These are phyloP conservation scores for Semnornis frantzii DNA, from an alignment of 2,113 vertebrate species.

Conservation along the genomic window DNA sequence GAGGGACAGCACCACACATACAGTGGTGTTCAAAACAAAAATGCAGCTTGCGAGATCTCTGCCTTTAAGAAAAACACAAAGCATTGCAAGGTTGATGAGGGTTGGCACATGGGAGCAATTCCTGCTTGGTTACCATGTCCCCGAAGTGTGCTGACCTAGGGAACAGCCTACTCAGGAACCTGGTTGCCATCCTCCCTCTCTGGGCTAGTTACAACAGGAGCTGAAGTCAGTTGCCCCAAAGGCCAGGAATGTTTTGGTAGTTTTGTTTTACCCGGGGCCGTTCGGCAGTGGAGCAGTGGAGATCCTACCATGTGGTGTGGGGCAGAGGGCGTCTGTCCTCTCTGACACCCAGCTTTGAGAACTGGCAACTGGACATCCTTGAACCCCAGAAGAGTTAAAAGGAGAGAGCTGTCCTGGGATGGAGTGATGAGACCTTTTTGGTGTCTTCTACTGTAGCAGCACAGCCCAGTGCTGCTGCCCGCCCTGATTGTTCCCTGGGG, in stretches of 20 bases:
- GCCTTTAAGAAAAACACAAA: neutral
- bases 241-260: neutral
- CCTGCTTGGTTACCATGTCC: neutral
- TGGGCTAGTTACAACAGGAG: constrained; percentile 1
- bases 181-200: constrained; percentile 2
- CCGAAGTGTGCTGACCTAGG: constrained; percentile 12
- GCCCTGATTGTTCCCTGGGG: neutral
- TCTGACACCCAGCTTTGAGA: neutral
- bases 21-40: neutral
- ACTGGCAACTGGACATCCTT: neutral
- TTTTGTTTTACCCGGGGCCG: neutral
- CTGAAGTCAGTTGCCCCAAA: neutral
- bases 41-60: neutral
- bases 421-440: neutral
- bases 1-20: neutral
- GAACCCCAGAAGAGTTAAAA: neutral
- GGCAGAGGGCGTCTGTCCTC: neutral
- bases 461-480: neutral
- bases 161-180: constrained; percentile 15
- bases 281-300: neutral
- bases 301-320: neutral
- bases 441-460: neutral
- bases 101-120: constrained; percentile 17
- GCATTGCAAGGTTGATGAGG: neutral
- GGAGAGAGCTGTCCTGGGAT: neutral